phyloP scores from a whole-genome alignment of 2,888 invertebrate genomes.

The Macrosoma leucophasiata region DNA sequence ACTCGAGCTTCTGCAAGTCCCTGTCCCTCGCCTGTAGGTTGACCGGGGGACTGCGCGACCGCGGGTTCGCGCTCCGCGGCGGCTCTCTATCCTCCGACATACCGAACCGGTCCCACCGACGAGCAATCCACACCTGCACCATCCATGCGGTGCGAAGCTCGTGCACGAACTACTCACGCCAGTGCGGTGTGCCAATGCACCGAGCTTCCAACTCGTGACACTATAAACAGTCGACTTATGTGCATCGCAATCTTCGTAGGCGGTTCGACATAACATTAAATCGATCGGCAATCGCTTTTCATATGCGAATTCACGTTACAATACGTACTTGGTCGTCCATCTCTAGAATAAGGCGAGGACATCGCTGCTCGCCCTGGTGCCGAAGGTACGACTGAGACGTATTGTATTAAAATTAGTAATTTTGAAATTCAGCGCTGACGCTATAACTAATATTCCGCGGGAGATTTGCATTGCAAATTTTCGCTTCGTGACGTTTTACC shows the following conservation, averaged over 20 bases:
- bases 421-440: constrained; percentile 70
- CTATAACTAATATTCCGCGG: constrained; percentile 71
- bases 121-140: constrained; percentile 33
- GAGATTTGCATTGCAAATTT: constrained; percentile 74
- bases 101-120: constrained; percentile 19
- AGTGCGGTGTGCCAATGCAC: constrained; percentile 57
- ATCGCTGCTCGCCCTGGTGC: constrained; percentile 63
- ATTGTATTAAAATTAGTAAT: constrained; percentile 72
- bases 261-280: constrained; percentile 51
- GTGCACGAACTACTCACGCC: constrained; percentile 48
- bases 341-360: constrained; percentile 44
- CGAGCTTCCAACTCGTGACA: constrained; percentile 54
- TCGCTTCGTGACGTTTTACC: constrained; percentile 63
- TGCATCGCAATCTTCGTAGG: constrained; percentile 55
- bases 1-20: constrained; percentile 64
- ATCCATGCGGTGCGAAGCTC: constrained; percentile 43
- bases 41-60: constrained; percentile 51
- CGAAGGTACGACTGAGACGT: constrained; percentile 68
- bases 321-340: constrained; percentile 72
- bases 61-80: constrained; percentile 48
- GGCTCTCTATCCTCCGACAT: constrained; percentile 48
- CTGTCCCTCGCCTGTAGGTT: constrained; percentile 53
- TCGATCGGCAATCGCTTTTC: constrained; percentile 55
- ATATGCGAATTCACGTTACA: constrained; percentile 39
- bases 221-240: constrained; percentile 57